Evolutionary conservation across 2,797 vertebrate genomes (phyloP).

Genomic region (Streptopelia turtur): DNA sequence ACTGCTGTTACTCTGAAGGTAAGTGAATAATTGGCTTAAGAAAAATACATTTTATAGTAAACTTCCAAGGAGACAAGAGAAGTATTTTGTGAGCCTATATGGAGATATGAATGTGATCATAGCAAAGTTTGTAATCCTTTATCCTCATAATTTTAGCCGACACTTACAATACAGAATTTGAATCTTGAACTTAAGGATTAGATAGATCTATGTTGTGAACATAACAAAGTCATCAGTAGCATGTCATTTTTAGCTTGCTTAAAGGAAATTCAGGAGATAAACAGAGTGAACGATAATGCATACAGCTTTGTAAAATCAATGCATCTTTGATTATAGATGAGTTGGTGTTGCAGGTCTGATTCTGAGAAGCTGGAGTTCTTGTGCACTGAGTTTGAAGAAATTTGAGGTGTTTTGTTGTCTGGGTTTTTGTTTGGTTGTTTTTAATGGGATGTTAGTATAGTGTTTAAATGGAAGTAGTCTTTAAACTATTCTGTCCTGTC

Average conservation of each 20-base stretch:
- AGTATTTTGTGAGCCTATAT: background rate
- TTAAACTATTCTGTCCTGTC: background rate
- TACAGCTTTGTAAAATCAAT: background rate
- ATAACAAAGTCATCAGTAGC: background rate
- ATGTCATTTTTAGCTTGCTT: background rate
- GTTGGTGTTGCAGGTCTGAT: background rate
- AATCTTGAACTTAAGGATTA: background rate
- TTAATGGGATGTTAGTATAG: background rate
- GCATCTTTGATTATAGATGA: background rate
- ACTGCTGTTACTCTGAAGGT: constrained; percentile 92
- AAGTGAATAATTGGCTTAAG: constrained; percentile 75
- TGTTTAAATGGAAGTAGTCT: background rate
- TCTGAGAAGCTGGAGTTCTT: background rate
- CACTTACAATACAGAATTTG: background rate
- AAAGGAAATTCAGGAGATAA: background rate
- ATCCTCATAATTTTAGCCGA: background rate
- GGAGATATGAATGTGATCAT: background rate
- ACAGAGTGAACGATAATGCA: background rate
- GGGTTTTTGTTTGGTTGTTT: background rate
- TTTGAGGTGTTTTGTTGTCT: background rate
- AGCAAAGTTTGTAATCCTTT: background rate
- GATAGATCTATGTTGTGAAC: background rate
- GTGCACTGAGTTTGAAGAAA: background rate
- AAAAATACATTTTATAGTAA: background rate
- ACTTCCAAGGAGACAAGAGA: background rate